phyloP scores from a whole-genome alignment of 2,797 vertebrate genomes.

The Squalus acanthias region DNA sequence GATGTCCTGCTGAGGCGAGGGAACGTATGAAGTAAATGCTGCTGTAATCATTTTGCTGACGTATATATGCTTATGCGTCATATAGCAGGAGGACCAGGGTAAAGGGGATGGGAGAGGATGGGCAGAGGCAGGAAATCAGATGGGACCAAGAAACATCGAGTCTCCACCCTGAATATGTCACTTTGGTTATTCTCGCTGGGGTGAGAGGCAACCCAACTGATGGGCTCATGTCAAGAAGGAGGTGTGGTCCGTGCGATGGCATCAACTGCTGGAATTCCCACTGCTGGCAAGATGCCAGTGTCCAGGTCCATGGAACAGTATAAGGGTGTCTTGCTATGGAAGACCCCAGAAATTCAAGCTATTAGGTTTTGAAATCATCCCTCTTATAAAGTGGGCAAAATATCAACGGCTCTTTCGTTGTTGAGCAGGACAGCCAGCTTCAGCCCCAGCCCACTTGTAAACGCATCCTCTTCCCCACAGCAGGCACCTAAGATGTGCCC shows the following conservation, averaged over 20 bases:
- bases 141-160: neutral
- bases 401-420: too few species aligned
- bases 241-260: neutral
- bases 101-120: neutral
- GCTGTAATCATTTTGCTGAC: neutral
- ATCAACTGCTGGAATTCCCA: neutral
- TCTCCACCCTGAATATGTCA: neutral
- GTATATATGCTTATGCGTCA: neutral
- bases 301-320: too few species aligned
- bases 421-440: too few species aligned
- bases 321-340: too few species aligned
- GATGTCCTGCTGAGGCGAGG: neutral
- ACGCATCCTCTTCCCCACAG: too few species aligned
- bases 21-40: neutral
- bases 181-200: neutral
- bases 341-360: too few species aligned
- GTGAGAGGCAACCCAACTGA: neutral
- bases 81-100: neutral
- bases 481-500: too few species aligned
- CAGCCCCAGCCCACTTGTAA: too few species aligned
- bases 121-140: neutral
- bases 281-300: neutral
- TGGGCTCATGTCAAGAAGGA: neutral
- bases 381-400: too few species aligned
- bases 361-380: too few species aligned